These are phyloP conservation scores for Cherax quadricarinatus DNA, from an alignment of 1,140 invertebrate species.

Conservation along the genomic window DNA sequence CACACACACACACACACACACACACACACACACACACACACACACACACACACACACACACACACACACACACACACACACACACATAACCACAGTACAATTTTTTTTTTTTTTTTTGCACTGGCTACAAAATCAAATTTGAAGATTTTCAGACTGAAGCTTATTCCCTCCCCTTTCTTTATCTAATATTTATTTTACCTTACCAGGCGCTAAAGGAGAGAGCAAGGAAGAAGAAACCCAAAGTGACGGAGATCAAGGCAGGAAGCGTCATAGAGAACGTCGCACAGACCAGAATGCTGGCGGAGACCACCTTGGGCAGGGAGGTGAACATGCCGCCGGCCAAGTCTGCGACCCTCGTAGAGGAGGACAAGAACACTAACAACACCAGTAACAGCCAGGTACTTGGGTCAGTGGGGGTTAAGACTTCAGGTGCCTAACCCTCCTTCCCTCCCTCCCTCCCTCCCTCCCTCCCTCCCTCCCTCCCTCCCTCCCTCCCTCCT, in stretches of 20 bases:
- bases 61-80: no score
- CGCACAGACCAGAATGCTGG: constrained; percentile 86
- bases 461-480: constrained; percentile 1
- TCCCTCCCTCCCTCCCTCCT: constrained; percentile 1
- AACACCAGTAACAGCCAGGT: constrained; percentile 86
- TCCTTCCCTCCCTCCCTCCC: not conserved
- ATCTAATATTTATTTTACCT: not conserved
- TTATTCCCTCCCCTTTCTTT: not conserved
- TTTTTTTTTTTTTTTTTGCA: no score
- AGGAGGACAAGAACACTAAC: constrained; percentile 86
- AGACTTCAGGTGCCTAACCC: not conserved
- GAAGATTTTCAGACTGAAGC: no score
- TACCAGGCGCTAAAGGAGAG: constrained; percentile 86
- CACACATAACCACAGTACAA: no score
- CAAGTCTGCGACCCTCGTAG: constrained; percentile 80
- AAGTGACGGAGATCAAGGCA: constrained; percentile 84
- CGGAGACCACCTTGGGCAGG: constrained; percentile 85
- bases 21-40: no score
- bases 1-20: no score
- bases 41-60: no score
- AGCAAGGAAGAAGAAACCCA: constrained; percentile 88
- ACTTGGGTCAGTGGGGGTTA: no score
- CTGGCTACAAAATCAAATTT: no score
- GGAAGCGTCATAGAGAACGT: constrained; percentile 93
- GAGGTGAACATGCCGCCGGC: constrained; percentile 77